Evolutionary conservation across 2,113 vertebrate species (phyloP).

Genomic region (Pristiophorus japonicus): DNA sequence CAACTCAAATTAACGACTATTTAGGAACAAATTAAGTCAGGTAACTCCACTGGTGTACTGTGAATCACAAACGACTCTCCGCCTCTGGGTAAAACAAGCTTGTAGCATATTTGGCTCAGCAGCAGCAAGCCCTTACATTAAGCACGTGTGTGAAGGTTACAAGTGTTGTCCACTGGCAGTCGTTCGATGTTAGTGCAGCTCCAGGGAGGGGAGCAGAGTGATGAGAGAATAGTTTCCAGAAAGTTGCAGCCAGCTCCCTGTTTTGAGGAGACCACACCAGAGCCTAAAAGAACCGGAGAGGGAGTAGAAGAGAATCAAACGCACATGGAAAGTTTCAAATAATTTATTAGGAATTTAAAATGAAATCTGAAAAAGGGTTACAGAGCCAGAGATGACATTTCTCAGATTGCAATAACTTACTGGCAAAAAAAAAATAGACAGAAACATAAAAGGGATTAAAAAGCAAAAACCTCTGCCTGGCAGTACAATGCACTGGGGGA

Average conservation of each 20-base stretch:
- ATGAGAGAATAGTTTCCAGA: neutral
- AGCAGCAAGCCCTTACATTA: neutral
- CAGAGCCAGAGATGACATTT: constrained; percentile 81
- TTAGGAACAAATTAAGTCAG: neutral
- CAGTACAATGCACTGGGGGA: constrained; percentile 33
- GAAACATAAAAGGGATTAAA: constrained; percentile 50
- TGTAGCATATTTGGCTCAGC: neutral
- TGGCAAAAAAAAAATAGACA: constrained; percentile 56
- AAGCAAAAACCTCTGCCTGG: constrained; percentile 33
- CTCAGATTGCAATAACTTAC: constrained; percentile 63
- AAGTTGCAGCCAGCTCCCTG: neutral
- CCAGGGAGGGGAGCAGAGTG: neutral
- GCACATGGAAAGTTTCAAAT: constrained; percentile 78
- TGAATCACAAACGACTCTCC: neutral
- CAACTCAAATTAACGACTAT: neutral
- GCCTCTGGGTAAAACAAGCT: neutral
- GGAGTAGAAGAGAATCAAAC: constrained; percentile 11
- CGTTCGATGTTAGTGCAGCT: neutral
- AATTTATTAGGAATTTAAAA: constrained; percentile 99
- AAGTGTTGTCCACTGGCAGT: too few relatives aligned
- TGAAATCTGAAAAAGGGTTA: constrained; percentile 82
- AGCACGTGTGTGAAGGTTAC: neutral
- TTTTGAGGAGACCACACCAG: neutral
- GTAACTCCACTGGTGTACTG: neutral
- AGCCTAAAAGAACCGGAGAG: too few relatives aligned